Evolutionary conservation across 2,888 invertebrate genomes (phyloP), one percentile per base, ranked within the genome.

Genomic region (Melanostoma mellinum): DNA sequence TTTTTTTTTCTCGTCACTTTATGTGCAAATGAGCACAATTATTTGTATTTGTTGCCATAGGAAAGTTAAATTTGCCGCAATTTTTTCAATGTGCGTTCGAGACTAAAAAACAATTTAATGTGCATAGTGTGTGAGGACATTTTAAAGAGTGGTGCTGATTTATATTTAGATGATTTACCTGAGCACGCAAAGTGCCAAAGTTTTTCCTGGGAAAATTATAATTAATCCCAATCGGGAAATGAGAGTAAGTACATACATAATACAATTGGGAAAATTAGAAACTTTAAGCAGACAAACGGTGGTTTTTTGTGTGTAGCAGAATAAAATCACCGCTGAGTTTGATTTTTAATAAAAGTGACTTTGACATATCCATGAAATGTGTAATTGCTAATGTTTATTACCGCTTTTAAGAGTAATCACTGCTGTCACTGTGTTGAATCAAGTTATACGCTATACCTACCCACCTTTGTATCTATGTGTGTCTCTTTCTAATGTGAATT

Each of bases 221-320:
- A 63, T 63, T 10, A 56, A 60, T 78, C 69, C 68, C 35, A 56
- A 69, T 50, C 68, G 68, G 69, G 82, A 73, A 69, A 82, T 82
- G 82, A 82, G 78, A 82, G 82, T 82, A 78, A 69, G 82, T 82
- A 73, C 50, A 38, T 82, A 73, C 50, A 20, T 20, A 20, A 20
- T 20, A 20, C 20, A 20, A 0, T 20, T 20, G 20, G 20, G 20
- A 20, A 20, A 20, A 20, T 20, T 20, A 20, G 20, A 20, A 20
- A 20, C 20, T 20, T 20, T 20, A 20, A 20, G 20, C 1, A 20
- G 20, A 40, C 40, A 40, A 40, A 1, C 20, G 9, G 40, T 9
- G 40, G 40, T 6, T 9, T 40, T 40, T 40, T 40, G 9, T 40
- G 40, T 40, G 40, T 40, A 40, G 40, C 40, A 9, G 9, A 6